Percentiles rank a stretch among this genome's conserved stretches.
Evolutionary conservation across 2,113 vertebrate species (phyloP).

Genomic region (Orthochromis malagaraziensis): DNA sequence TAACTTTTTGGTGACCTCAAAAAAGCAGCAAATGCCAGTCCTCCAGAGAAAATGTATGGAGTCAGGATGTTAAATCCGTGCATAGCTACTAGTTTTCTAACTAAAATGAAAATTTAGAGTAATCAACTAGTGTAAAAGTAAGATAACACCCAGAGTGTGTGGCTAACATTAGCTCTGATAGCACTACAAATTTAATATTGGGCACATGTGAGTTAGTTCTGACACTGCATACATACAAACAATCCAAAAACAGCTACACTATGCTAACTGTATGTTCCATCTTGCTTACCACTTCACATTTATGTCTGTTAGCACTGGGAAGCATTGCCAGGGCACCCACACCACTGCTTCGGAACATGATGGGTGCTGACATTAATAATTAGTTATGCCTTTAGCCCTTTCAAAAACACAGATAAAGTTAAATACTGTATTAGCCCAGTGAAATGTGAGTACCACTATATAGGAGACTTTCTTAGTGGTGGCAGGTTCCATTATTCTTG

Average conservation of each 20-base stretch:
- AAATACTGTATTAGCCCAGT: neutral
- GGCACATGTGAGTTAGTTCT: neutral
- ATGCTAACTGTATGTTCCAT: neutral
- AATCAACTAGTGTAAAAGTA: neutral
- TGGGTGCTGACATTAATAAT: neutral
- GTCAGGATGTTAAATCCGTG: neutral
- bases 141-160: neutral
- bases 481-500: neutral
- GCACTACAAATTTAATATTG: neutral
- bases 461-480: neutral
- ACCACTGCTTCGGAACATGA: neutral
- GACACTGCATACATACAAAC: neutral
- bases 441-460: neutral
- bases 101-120: neutral
- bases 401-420: neutral
- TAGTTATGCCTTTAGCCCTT: neutral
- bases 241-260: neutral
- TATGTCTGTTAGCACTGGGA: neutral
- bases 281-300: neutral
- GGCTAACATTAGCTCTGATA: neutral
- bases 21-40: neutral
- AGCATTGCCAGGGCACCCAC: neutral
- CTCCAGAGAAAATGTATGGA: neutral
- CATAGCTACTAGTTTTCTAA: neutral
- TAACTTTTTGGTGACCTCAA: neutral